Conservation (phyloP, 2,113 vertebrate genomes). For the Malurus melanocephalus region DNA sequence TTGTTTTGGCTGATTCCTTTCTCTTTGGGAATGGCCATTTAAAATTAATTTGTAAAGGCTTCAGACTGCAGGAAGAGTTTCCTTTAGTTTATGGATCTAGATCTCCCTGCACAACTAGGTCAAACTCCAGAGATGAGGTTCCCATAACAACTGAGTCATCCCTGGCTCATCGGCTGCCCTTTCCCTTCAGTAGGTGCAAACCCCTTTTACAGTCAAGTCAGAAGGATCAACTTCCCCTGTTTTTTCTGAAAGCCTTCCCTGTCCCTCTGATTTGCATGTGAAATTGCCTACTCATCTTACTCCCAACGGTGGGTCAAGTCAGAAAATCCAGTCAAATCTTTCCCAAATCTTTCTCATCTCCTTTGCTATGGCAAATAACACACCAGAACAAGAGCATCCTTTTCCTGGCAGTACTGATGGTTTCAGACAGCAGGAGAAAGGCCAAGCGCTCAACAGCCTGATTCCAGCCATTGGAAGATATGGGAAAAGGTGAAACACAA, state of each 20-base stretch:
- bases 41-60: not conserved
- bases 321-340: not conserved
- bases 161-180: not conserved
- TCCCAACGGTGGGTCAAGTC: not conserved
- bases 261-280: not conserved
- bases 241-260: not conserved
- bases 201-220: not conserved
- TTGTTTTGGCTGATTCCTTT: not conserved
- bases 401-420: not conserved
- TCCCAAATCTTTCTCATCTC: not conserved
- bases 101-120: conserved; percentile 30
- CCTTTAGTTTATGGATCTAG: not conserved
- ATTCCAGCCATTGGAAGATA: not conserved
- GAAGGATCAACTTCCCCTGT: not conserved
- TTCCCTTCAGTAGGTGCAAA: not conserved
- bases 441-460: not conserved
- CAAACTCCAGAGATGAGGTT: not conserved
- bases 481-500: not conserved
- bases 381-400: not conserved
- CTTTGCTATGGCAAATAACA: not conserved
- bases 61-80: not conserved
- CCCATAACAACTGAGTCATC: conserved; percentile 18
- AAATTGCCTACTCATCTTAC: not conserved
- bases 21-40: not conserved
- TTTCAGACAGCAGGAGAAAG: not conserved